These are phyloP conservation scores for Silurus meridionalis DNA, from an alignment of 2,113 vertebrate species.

Conservation along the genomic window DNA sequence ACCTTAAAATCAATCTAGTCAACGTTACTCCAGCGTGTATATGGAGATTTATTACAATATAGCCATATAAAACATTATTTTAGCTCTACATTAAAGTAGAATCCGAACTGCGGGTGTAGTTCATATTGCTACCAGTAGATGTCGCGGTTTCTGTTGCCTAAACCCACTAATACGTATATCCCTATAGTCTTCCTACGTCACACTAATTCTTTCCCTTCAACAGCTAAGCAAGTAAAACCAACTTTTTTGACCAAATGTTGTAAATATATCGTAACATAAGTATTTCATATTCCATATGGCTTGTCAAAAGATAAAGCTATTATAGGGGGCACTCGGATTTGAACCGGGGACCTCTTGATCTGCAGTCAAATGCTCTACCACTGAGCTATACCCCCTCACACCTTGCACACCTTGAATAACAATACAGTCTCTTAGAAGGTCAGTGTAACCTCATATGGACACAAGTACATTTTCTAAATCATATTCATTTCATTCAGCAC, in stretches of 20 bases:
- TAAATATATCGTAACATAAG: background rate
- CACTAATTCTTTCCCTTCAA: background rate
- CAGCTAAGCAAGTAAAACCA: background rate
- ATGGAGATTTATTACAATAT: background rate
- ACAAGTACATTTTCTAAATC: background rate
- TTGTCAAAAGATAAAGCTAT: no score
- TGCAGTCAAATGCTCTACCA: conserved; percentile 87
- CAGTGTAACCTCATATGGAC: background rate
- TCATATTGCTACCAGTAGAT: conserved; percentile 6
- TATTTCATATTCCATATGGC: no score
- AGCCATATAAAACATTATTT: background rate
- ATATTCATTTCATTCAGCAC: background rate
- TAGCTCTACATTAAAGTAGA: background rate
- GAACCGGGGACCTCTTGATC: conserved; percentile 86
- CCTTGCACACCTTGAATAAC: background rate
- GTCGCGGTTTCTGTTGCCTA: conserved; percentile 8
- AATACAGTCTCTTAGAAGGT: background rate
- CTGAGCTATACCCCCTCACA: conserved; percentile 84
- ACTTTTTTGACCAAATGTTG: background rate
- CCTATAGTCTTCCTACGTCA: conserved; percentile 17
- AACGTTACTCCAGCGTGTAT: background rate
- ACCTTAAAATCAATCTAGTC: background rate
- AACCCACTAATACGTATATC: background rate
- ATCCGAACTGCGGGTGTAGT: background rate
- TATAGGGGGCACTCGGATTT: conserved; percentile 84